These are phyloP conservation scores for Dendrolimus pini DNA, from an alignment of 2,888 invertebrate species.

Conservation along the genomic window DNA sequence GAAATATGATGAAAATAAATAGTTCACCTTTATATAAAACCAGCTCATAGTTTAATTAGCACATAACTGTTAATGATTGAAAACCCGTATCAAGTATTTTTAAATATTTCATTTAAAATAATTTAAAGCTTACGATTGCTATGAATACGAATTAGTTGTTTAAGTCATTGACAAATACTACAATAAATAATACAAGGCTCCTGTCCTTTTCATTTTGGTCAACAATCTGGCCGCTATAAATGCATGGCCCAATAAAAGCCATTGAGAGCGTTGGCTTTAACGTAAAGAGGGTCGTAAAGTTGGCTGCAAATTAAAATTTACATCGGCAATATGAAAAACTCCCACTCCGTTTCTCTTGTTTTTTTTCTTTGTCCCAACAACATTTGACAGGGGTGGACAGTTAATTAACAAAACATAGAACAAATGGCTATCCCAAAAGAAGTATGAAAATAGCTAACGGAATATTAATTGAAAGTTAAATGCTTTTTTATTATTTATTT, in stretches of 20 bases:
- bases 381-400: constrained; percentile 63
- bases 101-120: too few relatives aligned
- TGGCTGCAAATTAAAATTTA: constrained; percentile 73
- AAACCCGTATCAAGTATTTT: too few relatives aligned
- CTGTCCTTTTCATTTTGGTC: constrained; percentile 22
- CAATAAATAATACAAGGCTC: too few relatives aligned
- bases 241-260: constrained; percentile 65
- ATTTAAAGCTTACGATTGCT: too few relatives aligned
- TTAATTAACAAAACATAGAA: constrained; percentile 67
- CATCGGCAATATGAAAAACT: constrained; percentile 72
- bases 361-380: constrained; percentile 47
- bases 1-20: too few relatives aligned
- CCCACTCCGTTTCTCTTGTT: constrained; percentile 56
- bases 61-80: too few relatives aligned
- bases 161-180: too few relatives aligned
- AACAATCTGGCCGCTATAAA: constrained; percentile 38
- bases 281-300: constrained; percentile 73
- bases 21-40: too few relatives aligned
- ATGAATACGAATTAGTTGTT: too few relatives aligned
- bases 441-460: background rate
- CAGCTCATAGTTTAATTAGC: too few relatives aligned
- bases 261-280: constrained; percentile 65
- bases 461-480: background rate
- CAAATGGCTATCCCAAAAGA: constrained; percentile 45
- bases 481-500: constrained; percentile 1